These are phyloP conservation scores for Lynx canadensis DNA, from an alignment of 2,113 vertebrate species.

Conservation along the genomic window DNA sequence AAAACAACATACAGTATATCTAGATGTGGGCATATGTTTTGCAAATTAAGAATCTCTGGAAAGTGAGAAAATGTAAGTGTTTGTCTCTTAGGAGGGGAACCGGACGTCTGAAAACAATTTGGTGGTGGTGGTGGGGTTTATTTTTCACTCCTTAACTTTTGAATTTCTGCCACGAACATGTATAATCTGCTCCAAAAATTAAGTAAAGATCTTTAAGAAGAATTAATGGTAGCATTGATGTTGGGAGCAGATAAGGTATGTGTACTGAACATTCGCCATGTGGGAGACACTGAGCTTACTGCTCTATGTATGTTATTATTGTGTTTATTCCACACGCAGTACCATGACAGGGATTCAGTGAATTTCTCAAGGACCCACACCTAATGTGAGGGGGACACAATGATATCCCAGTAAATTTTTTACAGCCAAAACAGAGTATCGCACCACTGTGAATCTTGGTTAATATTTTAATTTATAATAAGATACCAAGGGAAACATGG, in stretches of 20 bases:
- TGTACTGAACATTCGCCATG: background rate
- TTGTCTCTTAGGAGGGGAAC: background rate
- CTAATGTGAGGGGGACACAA: background rate
- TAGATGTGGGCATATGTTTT: background rate
- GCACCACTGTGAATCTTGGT: background rate
- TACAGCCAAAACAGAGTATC: background rate
- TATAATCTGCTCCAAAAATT: background rate
- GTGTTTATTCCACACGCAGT: background rate
- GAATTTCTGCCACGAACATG: background rate
- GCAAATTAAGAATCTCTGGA: background rate
- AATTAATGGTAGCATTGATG: background rate
- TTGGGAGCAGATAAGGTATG: background rate
- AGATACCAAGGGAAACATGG: background rate
- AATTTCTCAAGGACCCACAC: background rate
- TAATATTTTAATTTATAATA: background rate
- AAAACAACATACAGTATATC: background rate
- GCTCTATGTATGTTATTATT: background rate
- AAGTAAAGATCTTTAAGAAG: background rate
- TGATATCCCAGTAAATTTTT: background rate
- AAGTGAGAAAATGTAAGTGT: background rate
- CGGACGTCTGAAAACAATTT: background rate
- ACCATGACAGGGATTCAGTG: background rate
- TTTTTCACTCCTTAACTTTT: background rate
- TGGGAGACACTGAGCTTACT: background rate
- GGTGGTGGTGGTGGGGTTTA: background rate